Evolutionary conservation across 1,140 invertebrate genomes (phyloP).

Genomic region (Drosophila willistoni): DNA sequence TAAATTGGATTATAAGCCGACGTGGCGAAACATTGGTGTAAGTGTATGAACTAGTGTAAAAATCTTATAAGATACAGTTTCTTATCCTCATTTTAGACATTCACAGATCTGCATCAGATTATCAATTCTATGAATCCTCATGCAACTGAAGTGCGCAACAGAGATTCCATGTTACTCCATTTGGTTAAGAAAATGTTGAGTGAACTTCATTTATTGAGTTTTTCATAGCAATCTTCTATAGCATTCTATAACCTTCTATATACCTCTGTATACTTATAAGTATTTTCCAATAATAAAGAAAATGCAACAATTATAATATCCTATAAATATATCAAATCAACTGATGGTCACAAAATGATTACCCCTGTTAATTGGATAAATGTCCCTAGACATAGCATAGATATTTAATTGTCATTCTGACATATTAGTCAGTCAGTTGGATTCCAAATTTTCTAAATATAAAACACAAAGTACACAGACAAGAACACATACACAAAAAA

Average conservation of each 20-base stretch:
- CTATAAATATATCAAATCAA: too few species aligned
- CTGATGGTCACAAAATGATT: too few species aligned
- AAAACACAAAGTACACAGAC: constrained; percentile 17
- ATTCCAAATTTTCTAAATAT: constrained; percentile 1
- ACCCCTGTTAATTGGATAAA: too few species aligned
- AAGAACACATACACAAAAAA: constrained; percentile 10
- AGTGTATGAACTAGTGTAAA: constrained; percentile 29
- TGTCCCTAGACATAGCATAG: neutral
- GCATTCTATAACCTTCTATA: neutral
- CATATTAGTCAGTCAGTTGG: neutral
- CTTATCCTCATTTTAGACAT: constrained; percentile 31
- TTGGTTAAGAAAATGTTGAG: constrained; percentile 56
- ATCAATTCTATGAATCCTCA: constrained; percentile 58
- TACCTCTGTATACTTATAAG: constrained; percentile 13
- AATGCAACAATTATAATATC: neutral
- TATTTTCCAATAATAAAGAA: constrained; percentile 17
- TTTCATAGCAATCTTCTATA: constrained; percentile 46
- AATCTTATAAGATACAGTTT: too few species aligned
- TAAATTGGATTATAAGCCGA: constrained; percentile 53
- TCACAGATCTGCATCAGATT: constrained; percentile 68
- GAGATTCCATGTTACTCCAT: constrained; percentile 56
- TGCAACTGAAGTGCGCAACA: constrained; percentile 59
- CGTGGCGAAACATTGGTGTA: constrained; percentile 72
- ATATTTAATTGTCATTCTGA: constrained; percentile 7
- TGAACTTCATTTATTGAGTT: constrained; percentile 62